phyloP scores from a whole-genome alignment of 2,797 vertebrate genomes.

The Alca torda region DNA sequence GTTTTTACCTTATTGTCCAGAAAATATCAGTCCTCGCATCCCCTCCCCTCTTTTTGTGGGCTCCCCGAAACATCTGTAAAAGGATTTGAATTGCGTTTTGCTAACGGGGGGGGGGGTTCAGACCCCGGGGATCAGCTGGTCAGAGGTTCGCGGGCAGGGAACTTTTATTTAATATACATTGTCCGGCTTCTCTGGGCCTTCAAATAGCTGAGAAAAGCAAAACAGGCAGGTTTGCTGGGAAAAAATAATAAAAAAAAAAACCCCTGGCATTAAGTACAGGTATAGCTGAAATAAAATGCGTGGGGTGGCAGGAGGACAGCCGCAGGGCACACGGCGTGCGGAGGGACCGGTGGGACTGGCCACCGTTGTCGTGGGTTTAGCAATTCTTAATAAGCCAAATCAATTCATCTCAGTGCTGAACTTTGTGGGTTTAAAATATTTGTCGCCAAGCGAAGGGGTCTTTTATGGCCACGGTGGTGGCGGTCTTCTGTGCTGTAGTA shows the following conservation, averaged over 20 bases:
- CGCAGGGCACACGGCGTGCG: rapidly evolving
- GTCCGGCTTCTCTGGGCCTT: neutral
- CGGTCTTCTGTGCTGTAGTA: neutral
- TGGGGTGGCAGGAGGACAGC: neutral
- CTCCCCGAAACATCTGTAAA: neutral
- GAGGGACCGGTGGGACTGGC: neutral
- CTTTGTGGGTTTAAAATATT: neutral
- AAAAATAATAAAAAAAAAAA: neutral
- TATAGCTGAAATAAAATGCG: neutral
- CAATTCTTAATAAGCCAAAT: neutral
- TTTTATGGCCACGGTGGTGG: neutral
- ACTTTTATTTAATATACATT: neutral
- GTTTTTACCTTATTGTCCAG: neutral
- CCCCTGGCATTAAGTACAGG: neutral
- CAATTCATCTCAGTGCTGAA: neutral
- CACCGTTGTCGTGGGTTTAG: neutral
- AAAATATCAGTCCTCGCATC: neutral
- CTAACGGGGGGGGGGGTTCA: neutral
- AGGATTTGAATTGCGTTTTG: neutral
- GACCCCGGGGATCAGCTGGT: neutral
- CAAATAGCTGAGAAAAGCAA: neutral
- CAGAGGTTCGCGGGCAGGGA: neutral
- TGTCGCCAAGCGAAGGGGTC: neutral
- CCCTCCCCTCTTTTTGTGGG: neutral
- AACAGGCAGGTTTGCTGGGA: neutral